A percentile compares a stretch with the other conserved stretches of the same genome.
phyloP scores from a whole-genome alignment of 2,797 vertebrate genomes.

The Lacerta bilineata region DNA sequence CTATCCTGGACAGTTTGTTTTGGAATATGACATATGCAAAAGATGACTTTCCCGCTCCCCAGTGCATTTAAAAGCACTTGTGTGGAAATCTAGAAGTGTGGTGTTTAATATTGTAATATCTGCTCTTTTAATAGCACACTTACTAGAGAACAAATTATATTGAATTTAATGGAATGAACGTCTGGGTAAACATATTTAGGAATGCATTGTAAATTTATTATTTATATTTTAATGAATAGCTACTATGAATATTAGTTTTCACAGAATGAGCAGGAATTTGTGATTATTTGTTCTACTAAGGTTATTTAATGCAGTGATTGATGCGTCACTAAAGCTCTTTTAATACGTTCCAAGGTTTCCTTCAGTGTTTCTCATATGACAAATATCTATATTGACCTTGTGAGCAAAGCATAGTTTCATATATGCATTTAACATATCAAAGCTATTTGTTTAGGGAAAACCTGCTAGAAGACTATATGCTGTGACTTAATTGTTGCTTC shows the following conservation, averaged over 20 bases:
- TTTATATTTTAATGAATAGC: neutral
- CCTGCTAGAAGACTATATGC: neutral
- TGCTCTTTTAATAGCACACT: neutral
- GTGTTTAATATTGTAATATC: neutral
- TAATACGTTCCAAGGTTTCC: neutral
- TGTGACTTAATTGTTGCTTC: neutral
- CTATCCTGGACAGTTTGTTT: constrained; percentile 3
- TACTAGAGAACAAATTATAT: neutral
- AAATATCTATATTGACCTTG: constrained; percentile 1
- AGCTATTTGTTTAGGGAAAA: neutral
- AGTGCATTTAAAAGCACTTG: neutral
- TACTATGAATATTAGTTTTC: neutral
- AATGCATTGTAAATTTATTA: neutral
- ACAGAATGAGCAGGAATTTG: neutral
- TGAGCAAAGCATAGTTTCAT: neutral
- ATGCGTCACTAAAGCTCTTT: neutral
- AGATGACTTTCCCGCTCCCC: neutral
- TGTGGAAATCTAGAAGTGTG: neutral
- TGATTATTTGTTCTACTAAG: neutral
- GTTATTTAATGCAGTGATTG: neutral
- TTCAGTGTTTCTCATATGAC: neutral
- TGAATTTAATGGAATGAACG: neutral
- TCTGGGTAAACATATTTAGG: neutral
- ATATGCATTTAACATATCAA: neutral
- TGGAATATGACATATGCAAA: neutral